phyloP scores from a whole-genome alignment of 2,888 invertebrate genomes.

The Cosmia trapezina region DNA sequence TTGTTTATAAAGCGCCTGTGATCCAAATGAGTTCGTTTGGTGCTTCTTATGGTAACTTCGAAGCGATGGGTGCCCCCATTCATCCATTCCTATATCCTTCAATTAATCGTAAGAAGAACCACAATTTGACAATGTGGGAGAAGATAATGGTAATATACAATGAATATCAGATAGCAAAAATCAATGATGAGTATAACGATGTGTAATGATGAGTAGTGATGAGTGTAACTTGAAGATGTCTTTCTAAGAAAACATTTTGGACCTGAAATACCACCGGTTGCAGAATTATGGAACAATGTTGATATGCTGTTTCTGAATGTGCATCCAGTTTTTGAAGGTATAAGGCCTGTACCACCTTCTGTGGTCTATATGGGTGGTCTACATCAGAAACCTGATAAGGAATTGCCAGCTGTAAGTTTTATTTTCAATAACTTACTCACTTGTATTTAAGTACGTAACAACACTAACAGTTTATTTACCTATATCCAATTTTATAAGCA shows the following conservation, averaged over 20 bases:
- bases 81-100: conserved; percentile 71
- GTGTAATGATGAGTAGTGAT: too few relatives aligned
- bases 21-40: conserved; percentile 73
- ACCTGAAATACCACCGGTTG: conserved; percentile 60
- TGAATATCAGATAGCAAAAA: conserved; percentile 30
- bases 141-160: conserved; percentile 65
- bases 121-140: conserved; percentile 71
- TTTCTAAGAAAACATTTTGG: conserved; percentile 66
- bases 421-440: neutral
- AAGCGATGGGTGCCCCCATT: conserved; percentile 64
- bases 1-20: conserved; percentile 64
- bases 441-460: neutral
- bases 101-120: conserved; percentile 51
- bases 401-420: conserved; percentile 40
- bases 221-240: conserved; percentile 23
- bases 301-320: conserved; percentile 81
- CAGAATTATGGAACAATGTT: conserved; percentile 67
- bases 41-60: conserved; percentile 50
- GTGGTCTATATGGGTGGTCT: conserved; percentile 79
- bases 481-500: neutral
- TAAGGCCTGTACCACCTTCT: conserved; percentile 80
- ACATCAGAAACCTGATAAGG: conserved; percentile 29
- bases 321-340: conserved; percentile 76
- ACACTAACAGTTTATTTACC: neutral
- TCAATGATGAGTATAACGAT: conserved; percentile 56